Conservation (phyloP, 2,797 vertebrate genomes). For the Prionace glauca region DNA sequence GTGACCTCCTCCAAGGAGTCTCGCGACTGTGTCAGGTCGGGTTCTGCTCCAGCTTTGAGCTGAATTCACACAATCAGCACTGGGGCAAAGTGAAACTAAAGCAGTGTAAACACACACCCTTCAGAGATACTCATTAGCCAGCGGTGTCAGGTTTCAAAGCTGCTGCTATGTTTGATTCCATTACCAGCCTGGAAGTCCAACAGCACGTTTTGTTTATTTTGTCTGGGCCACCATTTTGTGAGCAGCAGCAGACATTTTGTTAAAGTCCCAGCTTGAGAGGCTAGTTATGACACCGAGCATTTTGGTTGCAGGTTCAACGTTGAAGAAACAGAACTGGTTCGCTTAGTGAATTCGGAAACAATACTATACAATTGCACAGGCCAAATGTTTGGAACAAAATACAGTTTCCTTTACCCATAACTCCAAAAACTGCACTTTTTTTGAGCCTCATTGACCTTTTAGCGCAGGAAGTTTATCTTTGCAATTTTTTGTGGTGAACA, state of each 20-base stretch:
- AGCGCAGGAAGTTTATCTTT: too few species aligned
- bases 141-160: neutral
- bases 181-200: neutral
- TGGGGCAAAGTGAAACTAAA: neutral
- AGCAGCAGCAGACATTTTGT: neutral
- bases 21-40: neutral
- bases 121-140: neutral
- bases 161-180: neutral
- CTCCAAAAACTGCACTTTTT: too few species aligned
- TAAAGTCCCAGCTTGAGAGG: neutral
- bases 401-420: too few species aligned
- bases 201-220: neutral
- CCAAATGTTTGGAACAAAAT: neutral
- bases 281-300: neutral
- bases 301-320: neutral
- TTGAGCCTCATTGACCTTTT: too few species aligned
- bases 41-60: neutral
- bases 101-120: too few species aligned
- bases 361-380: neutral
- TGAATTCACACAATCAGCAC: neutral
- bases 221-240: neutral
- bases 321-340: neutral
- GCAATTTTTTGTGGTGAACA: too few species aligned
- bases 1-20: neutral
- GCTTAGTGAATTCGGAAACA: neutral